Conservation (phyloP, 2,888 invertebrate species). For the Caenorhabditis sinica region DNA sequence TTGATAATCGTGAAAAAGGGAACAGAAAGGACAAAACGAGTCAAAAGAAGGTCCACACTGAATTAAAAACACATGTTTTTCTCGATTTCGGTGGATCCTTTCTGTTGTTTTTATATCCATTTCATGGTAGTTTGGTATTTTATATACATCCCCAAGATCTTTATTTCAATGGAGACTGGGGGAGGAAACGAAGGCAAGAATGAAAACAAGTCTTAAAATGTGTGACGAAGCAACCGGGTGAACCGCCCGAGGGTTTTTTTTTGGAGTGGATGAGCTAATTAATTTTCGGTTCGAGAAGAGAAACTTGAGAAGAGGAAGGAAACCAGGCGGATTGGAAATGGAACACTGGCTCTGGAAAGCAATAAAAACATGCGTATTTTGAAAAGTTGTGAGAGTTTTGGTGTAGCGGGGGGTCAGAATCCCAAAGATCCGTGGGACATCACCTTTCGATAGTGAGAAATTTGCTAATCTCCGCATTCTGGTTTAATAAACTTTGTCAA, state of each 20-base stretch:
- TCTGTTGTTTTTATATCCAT: slow-evolving; percentile 36
- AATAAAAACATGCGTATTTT: not conserved
- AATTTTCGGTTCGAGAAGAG: slow-evolving; percentile 22
- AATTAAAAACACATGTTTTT: slow-evolving; percentile 49
- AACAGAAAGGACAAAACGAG: not conserved
- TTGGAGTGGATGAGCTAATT: slow-evolving; percentile 10
- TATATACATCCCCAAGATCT: not conserved
- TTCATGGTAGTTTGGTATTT: slow-evolving; percentile 12
- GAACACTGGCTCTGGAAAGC: not conserved
- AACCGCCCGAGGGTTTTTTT: slow-evolving; percentile 21
- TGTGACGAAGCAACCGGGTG: slow-evolving; percentile 5
- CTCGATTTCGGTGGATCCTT: not conserved
- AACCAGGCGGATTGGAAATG: not conserved
- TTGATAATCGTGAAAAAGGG: slow-evolving; percentile 25
- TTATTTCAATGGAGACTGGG: slow-evolving; percentile 9
- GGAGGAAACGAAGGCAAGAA: not conserved
- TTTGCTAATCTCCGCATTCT: too few species aligned
- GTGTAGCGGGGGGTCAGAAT: too few species aligned
- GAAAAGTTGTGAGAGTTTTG: too few species aligned
- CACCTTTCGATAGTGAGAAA: too few species aligned
- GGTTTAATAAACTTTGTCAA: too few species aligned
- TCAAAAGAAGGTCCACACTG: not conserved
- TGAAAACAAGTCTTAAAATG: slow-evolving; percentile 23
- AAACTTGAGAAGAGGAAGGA: not conserved
- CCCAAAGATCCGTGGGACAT: too few species aligned